Evolutionary conservation across 2,888 invertebrate genomes (phyloP), one percentile per base, ranked within the genome.

Genomic region (Polydrusus tereticollis): DNA sequence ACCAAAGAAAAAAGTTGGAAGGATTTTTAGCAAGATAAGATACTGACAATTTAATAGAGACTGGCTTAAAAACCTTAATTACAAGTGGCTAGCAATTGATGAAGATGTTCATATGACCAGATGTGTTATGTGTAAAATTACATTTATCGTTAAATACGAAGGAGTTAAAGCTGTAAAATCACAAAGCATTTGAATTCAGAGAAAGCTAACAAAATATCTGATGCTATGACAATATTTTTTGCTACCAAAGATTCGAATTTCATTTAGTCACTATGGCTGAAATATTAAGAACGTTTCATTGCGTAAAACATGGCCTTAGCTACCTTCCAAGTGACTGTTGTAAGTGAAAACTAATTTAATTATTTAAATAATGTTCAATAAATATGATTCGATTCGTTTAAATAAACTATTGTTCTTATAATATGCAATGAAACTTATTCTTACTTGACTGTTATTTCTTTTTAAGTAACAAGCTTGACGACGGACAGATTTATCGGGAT

Each of bases 121-220:
- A 50, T 20, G 50, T 50, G 10, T 8, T 21, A 50, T 21, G 23
- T 50, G 55, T 18, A 29, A 26, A n/a, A 26, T 29, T 29, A 55
- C 29, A 14, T 55, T 55, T 4, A 55, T 12, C 29, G 33, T 55
- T 12, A 52, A 52, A n/a, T 55, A 29, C 29, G 52, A 21, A n/a
- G 52, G 52, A 20, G 14, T 55, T 7, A 55, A 55, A 55, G 55
- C 29, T 29, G 29, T 55, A 29, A 55, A 55, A 29, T n/a, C 36
- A 12, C 36, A 36, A 36, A 36, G 36, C 36, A 36, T 36, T 36
- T 36, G 29, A 55, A 29, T 29, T 55, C 18, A 29, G 55, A 55
- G 29, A 55, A 55, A 26, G 52, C 23, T 52, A 52, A 23, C 52
- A 23, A 18, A 2, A 36, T 36, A 12, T 36, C 7, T 36, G 12